phyloP scores from a whole-genome alignment of 1,140 invertebrate species.

The Nymphalis io region DNA sequence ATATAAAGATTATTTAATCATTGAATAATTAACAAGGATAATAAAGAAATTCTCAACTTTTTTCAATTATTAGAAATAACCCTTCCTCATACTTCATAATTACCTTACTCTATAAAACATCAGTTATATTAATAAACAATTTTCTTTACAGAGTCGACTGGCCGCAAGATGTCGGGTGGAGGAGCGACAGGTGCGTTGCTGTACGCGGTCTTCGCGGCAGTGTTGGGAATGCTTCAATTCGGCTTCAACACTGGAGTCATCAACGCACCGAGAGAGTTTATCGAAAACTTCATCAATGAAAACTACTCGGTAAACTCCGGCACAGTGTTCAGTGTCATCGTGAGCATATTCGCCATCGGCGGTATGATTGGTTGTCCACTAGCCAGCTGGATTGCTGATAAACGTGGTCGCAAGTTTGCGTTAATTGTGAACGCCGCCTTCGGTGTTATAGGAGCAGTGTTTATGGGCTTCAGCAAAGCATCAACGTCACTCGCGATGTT shows the following conservation, averaged over 20 bases:
- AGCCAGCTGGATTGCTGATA: constrained; percentile 91
- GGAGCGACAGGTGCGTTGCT: constrained; percentile 94
- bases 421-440: constrained; percentile 67
- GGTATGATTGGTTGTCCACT: constrained; percentile 97
- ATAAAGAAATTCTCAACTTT: too few relatives aligned
- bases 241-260: constrained; percentile 99
- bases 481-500: constrained; percentile 73
- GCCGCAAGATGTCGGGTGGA: constrained; percentile 57
- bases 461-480: constrained; percentile 75
- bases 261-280: constrained; percentile 96
- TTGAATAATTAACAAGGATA: too few relatives aligned
- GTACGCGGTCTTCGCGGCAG: constrained; percentile 95
- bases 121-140: neutral
- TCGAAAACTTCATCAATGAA: constrained; percentile 95
- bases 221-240: constrained; percentile 98
- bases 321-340: constrained; percentile 93
- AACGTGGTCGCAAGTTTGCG: constrained; percentile 68
- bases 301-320: constrained; percentile 87
- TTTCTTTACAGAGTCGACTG: constrained; percentile 46
- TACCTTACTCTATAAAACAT: too few relatives aligned
- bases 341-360: constrained; percentile 96
- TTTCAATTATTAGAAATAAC: too few relatives aligned
- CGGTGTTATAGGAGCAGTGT: constrained; percentile 65
- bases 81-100: too few relatives aligned
- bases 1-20: too few relatives aligned